phyloP scores from a whole-genome alignment of 2,797 vertebrate genomes.

The Spinus pinus region DNA sequence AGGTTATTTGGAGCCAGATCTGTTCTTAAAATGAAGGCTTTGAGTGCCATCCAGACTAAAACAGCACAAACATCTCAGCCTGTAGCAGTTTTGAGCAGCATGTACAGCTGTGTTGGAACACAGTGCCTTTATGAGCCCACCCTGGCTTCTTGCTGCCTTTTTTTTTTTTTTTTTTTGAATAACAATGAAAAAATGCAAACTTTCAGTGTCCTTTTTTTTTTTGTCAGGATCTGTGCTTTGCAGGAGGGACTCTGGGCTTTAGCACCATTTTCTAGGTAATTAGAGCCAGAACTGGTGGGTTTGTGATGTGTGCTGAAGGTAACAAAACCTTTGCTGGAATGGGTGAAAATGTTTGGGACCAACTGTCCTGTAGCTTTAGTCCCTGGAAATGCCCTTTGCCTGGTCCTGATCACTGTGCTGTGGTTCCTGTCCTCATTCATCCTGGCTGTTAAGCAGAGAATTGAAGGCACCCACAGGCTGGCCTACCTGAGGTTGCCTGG shows the following conservation, averaged over 20 bases:
- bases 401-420: background rate
- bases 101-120: background rate
- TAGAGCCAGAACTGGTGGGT: background rate
- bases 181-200: background rate
- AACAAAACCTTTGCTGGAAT: background rate
- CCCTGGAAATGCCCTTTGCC: background rate
- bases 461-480: background rate
- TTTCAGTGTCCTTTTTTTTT: background rate
- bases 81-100: background rate
- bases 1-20: background rate
- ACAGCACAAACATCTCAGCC: background rate
- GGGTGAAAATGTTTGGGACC: background rate
- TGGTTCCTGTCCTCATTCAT: background rate
- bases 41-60: background rate
- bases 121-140: fast-evolving
- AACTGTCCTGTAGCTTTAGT: background rate
- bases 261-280: background rate
- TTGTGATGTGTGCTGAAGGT: background rate
- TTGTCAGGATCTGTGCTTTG: background rate
- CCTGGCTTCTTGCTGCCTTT: background rate
- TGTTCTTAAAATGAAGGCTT: background rate
- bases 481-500: background rate
- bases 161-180: background rate
- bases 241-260: background rate
- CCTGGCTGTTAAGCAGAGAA: background rate